A percentile compares a stretch with the other conserved stretches of the same genome.
Conservation (phyloP, 2,113 vertebrate genomes). For the Tilapia sparmanii region DNA sequence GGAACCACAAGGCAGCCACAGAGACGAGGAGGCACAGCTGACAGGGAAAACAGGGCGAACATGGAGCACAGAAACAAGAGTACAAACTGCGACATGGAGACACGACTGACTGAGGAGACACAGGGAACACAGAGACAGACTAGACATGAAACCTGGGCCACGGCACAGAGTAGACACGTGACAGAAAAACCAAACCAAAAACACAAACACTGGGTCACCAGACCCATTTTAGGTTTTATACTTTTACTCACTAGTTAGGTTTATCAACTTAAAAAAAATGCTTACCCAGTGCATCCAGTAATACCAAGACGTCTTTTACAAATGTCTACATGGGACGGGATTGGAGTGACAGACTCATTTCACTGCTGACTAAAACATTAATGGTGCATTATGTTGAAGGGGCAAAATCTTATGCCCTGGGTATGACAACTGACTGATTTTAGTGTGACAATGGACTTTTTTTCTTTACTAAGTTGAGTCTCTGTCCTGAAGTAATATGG, state of each 20-base stretch:
- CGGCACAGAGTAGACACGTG: no score
- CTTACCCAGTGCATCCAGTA: not conserved
- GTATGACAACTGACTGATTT: rapidly evolving
- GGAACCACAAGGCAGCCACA: no score
- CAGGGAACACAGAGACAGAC: no score
- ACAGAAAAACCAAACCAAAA: not conserved
- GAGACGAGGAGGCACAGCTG: no score
- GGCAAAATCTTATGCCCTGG: not conserved
- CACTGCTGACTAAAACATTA: not conserved
- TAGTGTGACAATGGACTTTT: not conserved
- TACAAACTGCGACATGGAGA: no score
- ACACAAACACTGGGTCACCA: not conserved
- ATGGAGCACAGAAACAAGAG: no score
- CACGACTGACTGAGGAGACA: no score
- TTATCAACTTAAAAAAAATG: not conserved
- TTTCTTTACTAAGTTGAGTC: rapidly evolving
- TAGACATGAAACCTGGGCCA: no score
- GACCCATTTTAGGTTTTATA: not conserved
- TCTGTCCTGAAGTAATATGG: rapidly evolving
- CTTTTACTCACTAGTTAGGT: not conserved
- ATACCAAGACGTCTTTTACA: not conserved
- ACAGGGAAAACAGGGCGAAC: no score
- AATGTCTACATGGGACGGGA: not conserved
- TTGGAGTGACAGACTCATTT: not conserved
- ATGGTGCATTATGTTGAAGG: not conserved